Percentiles rank a stretch among this genome's conserved stretches.
Evolutionary conservation across 2,888 invertebrate genomes (phyloP).

Genomic region (Julus scandinavius): DNA sequence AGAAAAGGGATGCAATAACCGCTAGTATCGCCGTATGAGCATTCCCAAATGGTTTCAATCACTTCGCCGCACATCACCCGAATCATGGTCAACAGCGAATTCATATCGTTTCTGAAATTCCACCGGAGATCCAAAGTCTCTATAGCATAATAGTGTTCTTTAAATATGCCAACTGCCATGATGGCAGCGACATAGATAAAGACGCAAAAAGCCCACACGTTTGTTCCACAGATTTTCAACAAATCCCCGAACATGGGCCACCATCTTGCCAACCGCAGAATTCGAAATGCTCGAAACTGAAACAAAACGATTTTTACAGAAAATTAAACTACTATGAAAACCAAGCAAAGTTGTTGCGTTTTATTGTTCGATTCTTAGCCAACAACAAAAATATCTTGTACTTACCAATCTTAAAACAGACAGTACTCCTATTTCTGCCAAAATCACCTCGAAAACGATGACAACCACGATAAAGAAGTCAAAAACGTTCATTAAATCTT

Average conservation of each 20-base stretch:
- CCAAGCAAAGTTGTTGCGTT: no score
- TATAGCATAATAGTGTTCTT: neutral
- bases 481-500: neutral
- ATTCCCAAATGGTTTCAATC: neutral
- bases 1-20: neutral
- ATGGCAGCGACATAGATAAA: neutral
- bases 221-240: neutral
- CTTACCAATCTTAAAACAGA: neutral
- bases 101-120: neutral
- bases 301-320: neutral
- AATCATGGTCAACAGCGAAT: neutral
- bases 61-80: neutral
- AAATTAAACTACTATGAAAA: no score
- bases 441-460: neutral
- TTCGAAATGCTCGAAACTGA: neutral
- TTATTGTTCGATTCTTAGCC: no score
- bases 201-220: neutral
- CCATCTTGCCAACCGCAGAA: neutral
- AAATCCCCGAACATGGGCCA: neutral
- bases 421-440: neutral
- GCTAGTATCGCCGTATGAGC: neutral
- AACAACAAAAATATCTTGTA: neutral
- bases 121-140: neutral
- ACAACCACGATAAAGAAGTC: slow-evolving; percentile 42
- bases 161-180: neutral